These are phyloP conservation scores for Fistularia tabacaria DNA, from an alignment of 2,797 vertebrate species.

Conservation along the genomic window DNA sequence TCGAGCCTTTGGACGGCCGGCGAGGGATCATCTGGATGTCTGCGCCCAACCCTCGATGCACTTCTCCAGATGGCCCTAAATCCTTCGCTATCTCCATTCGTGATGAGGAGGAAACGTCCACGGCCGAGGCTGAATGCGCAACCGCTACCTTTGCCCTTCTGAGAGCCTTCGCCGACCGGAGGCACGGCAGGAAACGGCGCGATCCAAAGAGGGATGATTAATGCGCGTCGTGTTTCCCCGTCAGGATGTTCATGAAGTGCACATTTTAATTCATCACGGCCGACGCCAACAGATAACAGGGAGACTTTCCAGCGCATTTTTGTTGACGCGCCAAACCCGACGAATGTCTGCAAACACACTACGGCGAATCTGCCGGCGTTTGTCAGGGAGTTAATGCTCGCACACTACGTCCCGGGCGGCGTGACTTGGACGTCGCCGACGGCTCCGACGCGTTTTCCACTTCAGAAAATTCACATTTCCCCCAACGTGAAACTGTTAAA, in stretches of 20 bases:
- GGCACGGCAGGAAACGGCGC: neutral
- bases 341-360: constrained; percentile 5
- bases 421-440: neutral
- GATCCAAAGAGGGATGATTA: constrained; percentile 3
- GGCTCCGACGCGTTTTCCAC: no score
- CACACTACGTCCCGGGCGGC: neutral
- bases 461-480: no score
- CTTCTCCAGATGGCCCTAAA: no score
- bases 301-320: neutral
- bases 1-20: no score
- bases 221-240: neutral
- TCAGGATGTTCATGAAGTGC: neutral
- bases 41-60: no score
- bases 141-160: no score
- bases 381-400: no score
- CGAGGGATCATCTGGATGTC: no score
- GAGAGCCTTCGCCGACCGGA: neutral
- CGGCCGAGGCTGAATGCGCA: no score
- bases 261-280: neutral
- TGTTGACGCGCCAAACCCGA: constrained; percentile 16
- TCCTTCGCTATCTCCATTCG: no score
- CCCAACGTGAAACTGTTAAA: no score
- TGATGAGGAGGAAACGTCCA: no score
- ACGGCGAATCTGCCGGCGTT: neutral
- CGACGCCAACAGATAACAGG: neutral